Percentiles rank a stretch among this genome's conserved stretches.
These are phyloP conservation scores for Xenopus tropicalis DNA, from an alignment of 2,113 vertebrate species.

Conservation along the genomic window UCB_Xtro_10.0 CM004449.2:77444501-77445000, in stretches of 20 bases:
- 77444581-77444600: too few relatives aligned
- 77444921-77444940: slow-evolving; percentile 54
- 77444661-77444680: slow-evolving; percentile 5
- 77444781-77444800: slow-evolving; percentile 42
- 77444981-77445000: slow-evolving; percentile 51
- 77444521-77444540: too few relatives aligned
- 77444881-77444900: slow-evolving; percentile 50
- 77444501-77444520: too few relatives aligned
- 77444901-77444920: slow-evolving; percentile 53
- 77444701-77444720: slow-evolving; percentile 44
- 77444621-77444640: too few relatives aligned
- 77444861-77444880: slow-evolving; percentile 47
- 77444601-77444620: too few relatives aligned
- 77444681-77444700: slow-evolving; percentile 24
- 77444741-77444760: slow-evolving; percentile 46
- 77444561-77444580: too few relatives aligned
- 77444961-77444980: slow-evolving; percentile 56
- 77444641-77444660: neutral
- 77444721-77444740: slow-evolving; percentile 36
- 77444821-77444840: slow-evolving; percentile 53
- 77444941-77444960: slow-evolving; percentile 50
- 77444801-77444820: slow-evolving; percentile 49
- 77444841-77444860: slow-evolving; percentile 40
- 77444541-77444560: too few relatives aligned
- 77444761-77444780: slow-evolving; percentile 41